These are phyloP conservation scores for Poecilus cupreus DNA, from an alignment of 2,888 invertebrate genomes.

Conservation along the genomic window DNA sequence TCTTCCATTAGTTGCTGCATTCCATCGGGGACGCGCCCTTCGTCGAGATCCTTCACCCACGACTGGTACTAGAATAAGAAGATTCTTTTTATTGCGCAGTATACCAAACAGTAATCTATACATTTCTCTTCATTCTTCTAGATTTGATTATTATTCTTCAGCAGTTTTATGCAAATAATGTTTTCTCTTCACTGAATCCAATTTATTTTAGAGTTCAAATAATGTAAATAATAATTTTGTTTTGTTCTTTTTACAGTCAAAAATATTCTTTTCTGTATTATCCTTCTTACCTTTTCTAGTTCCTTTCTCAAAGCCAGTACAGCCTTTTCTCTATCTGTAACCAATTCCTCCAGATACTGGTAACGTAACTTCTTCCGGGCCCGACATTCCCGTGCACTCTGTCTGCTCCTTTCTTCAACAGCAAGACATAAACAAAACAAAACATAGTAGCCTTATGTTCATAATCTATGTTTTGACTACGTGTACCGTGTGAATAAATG, in stretches of 20 bases:
- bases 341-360: constrained; percentile 96
- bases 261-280: not conserved
- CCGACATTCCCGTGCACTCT: constrained; percentile 97
- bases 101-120: no score
- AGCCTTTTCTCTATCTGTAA: constrained; percentile 93
- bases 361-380: constrained; percentile 97
- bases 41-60: constrained; percentile 88
- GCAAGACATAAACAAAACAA: constrained; percentile 56
- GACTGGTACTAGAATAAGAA: constrained; percentile 83
- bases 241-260: not conserved
- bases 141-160: no score
- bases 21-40: constrained; percentile 87
- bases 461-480: not conserved
- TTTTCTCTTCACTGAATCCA: no score
- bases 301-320: constrained; percentile 91
- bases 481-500: not conserved
- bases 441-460: not conserved
- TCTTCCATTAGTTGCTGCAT: constrained; percentile 85
- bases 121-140: no score
- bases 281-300: constrained; percentile 85
- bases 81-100: no score
- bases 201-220: no score
- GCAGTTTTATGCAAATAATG: no score
- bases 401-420: constrained; percentile 91
- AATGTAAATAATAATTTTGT: not conserved